phyloP scores from a whole-genome alignment of 2,888 invertebrate genomes.

The Marasmarcha lunaedactyla region DNA sequence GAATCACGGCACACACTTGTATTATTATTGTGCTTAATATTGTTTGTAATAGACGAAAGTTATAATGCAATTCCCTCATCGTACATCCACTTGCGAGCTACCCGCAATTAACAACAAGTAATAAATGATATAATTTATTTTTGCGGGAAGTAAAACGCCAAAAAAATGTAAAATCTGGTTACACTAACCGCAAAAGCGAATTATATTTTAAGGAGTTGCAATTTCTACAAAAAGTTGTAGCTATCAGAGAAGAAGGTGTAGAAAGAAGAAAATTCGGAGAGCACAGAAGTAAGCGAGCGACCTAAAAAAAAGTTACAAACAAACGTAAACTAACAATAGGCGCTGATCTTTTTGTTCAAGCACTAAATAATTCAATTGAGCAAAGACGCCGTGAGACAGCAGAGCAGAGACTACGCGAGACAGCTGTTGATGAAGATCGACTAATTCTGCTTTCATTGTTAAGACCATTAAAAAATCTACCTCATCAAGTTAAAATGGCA shows the following conservation, averaged over 20 bases:
- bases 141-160: conserved; percentile 16
- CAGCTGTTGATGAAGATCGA: conserved; percentile 11
- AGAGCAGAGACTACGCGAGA: conserved; percentile 6
- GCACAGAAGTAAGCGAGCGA: too few relatives aligned
- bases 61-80: conserved; percentile 6
- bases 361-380: conserved; percentile 15
- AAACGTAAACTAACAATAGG: conserved; percentile 14
- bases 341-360: conserved; percentile 12
- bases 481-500: conserved; percentile 13
- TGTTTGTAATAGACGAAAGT: neutral
- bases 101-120: conserved; percentile 4
- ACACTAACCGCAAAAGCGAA: conserved; percentile 17
- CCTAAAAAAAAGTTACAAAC: conserved; percentile 9
- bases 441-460: conserved; percentile 16
- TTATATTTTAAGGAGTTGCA: conserved; percentile 18
- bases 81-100: conserved; percentile 10
- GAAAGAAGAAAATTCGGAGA: too few relatives aligned
- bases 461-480: conserved; percentile 13
- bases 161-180: conserved; percentile 14
- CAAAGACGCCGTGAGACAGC: conserved; percentile 14
- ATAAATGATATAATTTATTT: conserved; percentile 11
- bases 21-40: neutral
- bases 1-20: neutral
- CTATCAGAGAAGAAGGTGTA: conserved; percentile 7
- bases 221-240: conserved; percentile 16